Conservation (phyloP, 2,888 invertebrate genomes). For the Deroplatys truncata region DNA sequence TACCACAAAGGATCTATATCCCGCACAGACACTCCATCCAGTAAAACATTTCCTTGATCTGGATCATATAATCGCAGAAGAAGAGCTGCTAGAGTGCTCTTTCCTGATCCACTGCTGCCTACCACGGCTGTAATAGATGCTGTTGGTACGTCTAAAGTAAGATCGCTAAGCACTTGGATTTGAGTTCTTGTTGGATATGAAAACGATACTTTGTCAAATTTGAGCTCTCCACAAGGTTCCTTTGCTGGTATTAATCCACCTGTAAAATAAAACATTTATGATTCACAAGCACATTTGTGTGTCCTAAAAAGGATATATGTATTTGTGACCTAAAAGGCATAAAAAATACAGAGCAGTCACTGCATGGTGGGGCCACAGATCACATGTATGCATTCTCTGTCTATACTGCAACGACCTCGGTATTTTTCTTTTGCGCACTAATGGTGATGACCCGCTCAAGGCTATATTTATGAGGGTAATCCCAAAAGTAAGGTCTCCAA, state of each 20-base stretch:
- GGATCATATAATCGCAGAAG: slow-evolving; percentile 87
- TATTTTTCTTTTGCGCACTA: too few relatives aligned
- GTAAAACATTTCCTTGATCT: slow-evolving; percentile 57
- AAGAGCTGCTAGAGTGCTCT: slow-evolving; percentile 84
- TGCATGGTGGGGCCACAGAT: too few relatives aligned
- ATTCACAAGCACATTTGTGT: too few relatives aligned
- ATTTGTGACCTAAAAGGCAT: too few relatives aligned
- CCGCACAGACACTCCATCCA: slow-evolving; percentile 75
- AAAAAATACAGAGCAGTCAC: too few relatives aligned
- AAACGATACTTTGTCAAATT: slow-evolving; percentile 70
- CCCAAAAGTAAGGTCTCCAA: too few relatives aligned
- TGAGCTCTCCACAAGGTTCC: slow-evolving; percentile 64
- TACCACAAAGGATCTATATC: slow-evolving; percentile 80
- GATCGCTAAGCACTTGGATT: slow-evolving; percentile 56
- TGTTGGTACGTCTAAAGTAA: slow-evolving; percentile 62
- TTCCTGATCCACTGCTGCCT: slow-evolving; percentile 91
- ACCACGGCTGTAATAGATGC: slow-evolving; percentile 76
- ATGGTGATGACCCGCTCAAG: too few relatives aligned
- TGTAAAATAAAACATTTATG: slow-evolving; percentile 37
- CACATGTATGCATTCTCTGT: too few relatives aligned
- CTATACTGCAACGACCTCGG: too few relatives aligned
- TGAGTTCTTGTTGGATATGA: slow-evolving; percentile 64
- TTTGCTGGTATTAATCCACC: slow-evolving; percentile 57
- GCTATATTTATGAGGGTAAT: too few relatives aligned
- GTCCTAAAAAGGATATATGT: too few relatives aligned